A percentile compares a stretch with the other conserved stretches of the same genome.
These are phyloP conservation scores for Syrista parreyssii DNA, from an alignment of 2,888 invertebrate genomes.

Conservation along the genomic window DNA sequence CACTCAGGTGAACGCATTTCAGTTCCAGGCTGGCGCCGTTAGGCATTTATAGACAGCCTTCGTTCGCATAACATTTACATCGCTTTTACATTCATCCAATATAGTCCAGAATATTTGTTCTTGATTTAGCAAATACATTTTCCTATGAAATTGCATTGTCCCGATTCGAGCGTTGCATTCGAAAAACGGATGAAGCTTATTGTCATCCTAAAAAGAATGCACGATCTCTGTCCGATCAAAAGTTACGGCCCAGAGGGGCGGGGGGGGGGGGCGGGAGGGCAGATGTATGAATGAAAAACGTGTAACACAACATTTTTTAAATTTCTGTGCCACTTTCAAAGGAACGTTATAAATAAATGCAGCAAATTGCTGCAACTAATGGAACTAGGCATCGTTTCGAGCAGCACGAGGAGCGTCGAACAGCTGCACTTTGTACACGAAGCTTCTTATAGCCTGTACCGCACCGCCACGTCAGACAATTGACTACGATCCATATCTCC, in stretches of 20 bases:
- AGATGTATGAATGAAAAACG: background rate
- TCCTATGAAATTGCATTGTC: background rate
- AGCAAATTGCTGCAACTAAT: background rate
- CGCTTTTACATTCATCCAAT: background rate
- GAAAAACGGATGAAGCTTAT: background rate
- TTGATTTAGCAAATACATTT: background rate
- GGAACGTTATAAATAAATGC: background rate
- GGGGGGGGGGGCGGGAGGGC: too few relatives aligned
- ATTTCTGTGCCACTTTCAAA: background rate
- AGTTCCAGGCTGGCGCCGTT: background rate
- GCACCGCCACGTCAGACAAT: slow-evolving; percentile 5
- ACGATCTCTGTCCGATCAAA: background rate
- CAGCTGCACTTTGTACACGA: background rate
- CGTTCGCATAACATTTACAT: background rate
- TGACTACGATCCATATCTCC: slow-evolving; percentile 4
- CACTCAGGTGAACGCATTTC: background rate
- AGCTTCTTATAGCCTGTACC: slow-evolving; percentile 4
- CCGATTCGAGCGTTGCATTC: background rate
- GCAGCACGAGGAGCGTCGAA: background rate
- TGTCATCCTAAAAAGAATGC: background rate
- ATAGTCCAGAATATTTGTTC: background rate
- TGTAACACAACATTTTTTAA: background rate
- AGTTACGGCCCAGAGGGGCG: too few relatives aligned
- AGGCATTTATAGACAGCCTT: background rate
- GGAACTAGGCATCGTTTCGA: background rate